Evolutionary conservation across 2,113 vertebrate genomes (phyloP), one percentile per base, ranked within the genome.

Genomic region (Rafetus swinhoei): DNA sequence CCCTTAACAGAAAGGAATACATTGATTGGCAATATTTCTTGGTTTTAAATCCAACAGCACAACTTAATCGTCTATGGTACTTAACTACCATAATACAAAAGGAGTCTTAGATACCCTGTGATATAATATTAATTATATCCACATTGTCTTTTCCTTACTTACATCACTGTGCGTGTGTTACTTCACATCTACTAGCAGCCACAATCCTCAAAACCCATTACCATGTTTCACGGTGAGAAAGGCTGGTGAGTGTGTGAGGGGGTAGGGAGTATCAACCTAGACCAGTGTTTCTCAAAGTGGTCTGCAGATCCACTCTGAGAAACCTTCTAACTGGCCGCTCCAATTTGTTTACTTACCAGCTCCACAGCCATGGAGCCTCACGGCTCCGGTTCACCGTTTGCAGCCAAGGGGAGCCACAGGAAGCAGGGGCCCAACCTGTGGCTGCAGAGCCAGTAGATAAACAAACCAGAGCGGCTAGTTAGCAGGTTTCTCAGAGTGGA

Each of bases 51-150:
- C 22, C 35, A 45, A 76, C 7, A 25, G 21, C 35, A 39, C 22
- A 97, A 85, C 90, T 84, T 84, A n/a, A n/a, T n/a, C n/a, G n/a
- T n/a, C n/a, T n/a, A n/a, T n/a, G n/a, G n/a, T n/a, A n/a, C n/a
- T n/a, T n/a, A n/a, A n/a, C n/a, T 89, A 74, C 84, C 52, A 72
- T 52, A 81, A 80, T 32, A 35, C n/a, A 86, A 94, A 88, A 95
- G 77, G 32, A 87, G 88, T 92, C 88, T 35, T 93, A 72, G 91
- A 92, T 25, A 92, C 77, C 82, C 14, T 0, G 72, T 84, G n/a
- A 93, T 95, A 62, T 88, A 97, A 86, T 95, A 96, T 88, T 93
- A 90, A 82, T 88, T 91, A 94, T 94, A 94, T 88, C 62, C 93
- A 88, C 93, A 84, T 55, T 79, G 94, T 96, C 90, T 77, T 69